Base-by-base conservation (phyloP, 2,888 invertebrate genomes). In the Cerastis rubricosa region DNA sequence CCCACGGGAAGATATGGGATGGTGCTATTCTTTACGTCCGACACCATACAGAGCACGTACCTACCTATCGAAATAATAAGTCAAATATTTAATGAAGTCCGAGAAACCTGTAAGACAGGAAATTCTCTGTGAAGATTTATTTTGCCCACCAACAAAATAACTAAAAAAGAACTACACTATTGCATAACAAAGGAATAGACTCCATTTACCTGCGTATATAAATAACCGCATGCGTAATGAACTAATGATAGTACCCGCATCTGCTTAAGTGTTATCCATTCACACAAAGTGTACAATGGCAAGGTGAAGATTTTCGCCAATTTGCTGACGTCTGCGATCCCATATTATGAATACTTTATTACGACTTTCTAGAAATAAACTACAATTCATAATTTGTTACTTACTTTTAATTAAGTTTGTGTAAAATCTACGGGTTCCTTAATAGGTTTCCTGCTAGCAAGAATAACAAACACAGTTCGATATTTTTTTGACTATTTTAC, bases 301-400 rank as follows among this genome's bases (percentile, higher is more conserved):
- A 88, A 88, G 88, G 88, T 76, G 76, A 88, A 89, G 80, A 88
- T 83, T 84, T 89, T 86, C 88, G 89, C 89, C 86, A 88, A 76
- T 80, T 70, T 40, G 63, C 76, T 88, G 78, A 84, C 88, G 89
- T 89, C 87, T 86, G 66, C n/a, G 17, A 49, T 77, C 76, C 77
- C 75, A 70, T 83, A 81, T 83, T 68, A 69, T 59, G 47, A 54
- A 5, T 45, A 54, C 19, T 71, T 72, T 65, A 71, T 71, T 59
- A 19, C 67, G n/a, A 17, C 22, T 71, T 78, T 74, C 63, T 66
- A 57, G 65, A 78, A 85, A 68, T 40, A 47, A 51, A 67, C 9
- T 61, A 59, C 25, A 66, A 66, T 40, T 71, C 14, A 19, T 51
- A 35, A 71, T 69, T 71, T 40, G 59, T 64, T 61, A 11, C 2